These are phyloP conservation scores for Drosophila vallismaia DNA, from an alignment of 2,888 invertebrate genomes.

Conservation along the genomic window DNA sequence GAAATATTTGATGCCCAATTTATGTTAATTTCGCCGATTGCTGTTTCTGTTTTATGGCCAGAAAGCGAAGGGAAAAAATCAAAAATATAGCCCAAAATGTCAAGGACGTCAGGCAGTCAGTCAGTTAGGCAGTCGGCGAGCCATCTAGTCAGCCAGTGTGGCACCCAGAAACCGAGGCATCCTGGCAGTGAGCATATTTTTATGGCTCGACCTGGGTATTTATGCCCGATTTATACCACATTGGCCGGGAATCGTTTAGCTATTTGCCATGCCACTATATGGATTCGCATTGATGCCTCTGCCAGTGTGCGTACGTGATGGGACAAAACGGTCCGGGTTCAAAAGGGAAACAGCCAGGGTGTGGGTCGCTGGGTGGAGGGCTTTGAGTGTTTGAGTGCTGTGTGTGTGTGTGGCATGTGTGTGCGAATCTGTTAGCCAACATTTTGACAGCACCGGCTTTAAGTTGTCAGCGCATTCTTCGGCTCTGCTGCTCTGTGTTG, in stretches of 20 bases:
- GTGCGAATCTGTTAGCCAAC: constrained; percentile 48
- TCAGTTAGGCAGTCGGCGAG: no score
- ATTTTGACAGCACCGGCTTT: constrained; percentile 73
- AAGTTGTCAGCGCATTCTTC: constrained; percentile 74
- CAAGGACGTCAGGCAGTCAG: constrained; percentile 8
- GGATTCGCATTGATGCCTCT: constrained; percentile 20
- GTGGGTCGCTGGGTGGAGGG: neutral
- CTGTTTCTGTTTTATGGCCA: constrained; percentile 44
- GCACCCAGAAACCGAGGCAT: constrained; percentile 13
- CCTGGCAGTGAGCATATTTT: constrained; percentile 57
- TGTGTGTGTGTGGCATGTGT: constrained; percentile 20
- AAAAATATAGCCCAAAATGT: constrained; percentile 16
- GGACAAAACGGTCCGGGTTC: constrained; percentile 65
- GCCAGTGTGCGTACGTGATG: constrained; percentile 61
- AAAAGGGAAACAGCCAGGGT: constrained; percentile 19
- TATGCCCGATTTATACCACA: constrained; percentile 70
- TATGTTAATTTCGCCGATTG: constrained; percentile 61
- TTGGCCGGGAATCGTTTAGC: constrained; percentile 65
- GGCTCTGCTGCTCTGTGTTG: constrained; percentile 49
- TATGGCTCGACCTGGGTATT: constrained; percentile 58
- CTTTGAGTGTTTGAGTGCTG: constrained; percentile 2
- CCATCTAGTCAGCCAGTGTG: constrained; percentile 13
- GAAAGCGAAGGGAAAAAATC: constrained; percentile 44
- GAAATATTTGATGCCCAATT: constrained; percentile 68
- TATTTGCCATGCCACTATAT: constrained; percentile 35